Conservation (phyloP, 2,888 invertebrate species). For the Hymenopus coronatus region DNA sequence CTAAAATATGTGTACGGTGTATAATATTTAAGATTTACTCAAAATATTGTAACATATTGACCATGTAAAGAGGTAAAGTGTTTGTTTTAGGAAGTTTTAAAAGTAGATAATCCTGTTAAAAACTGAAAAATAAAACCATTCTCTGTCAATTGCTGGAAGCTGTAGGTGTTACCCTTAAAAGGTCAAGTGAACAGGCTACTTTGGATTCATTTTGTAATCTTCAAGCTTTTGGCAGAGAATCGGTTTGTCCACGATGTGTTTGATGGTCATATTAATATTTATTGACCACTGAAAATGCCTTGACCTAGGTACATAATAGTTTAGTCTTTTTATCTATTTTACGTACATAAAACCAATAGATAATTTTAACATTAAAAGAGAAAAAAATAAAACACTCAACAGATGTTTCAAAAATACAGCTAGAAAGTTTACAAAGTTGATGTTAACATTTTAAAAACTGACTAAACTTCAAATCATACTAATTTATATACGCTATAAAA, state of each 20-base stretch:
- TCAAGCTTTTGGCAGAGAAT: conserved; percentile 36
- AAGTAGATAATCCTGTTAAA: not conserved
- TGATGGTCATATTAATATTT: conserved; percentile 28
- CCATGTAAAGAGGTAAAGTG: conserved; percentile 18
- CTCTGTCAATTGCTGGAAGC: conserved; percentile 67
- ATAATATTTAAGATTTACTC: not conserved
- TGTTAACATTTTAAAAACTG: conserved; percentile 3
- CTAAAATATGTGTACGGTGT: not conserved
- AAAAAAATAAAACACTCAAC: conserved; percentile 7
- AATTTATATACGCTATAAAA: not conserved
- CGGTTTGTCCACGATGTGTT: not conserved
- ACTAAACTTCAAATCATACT: not conserved
- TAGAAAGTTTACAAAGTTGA: conserved; percentile 10
- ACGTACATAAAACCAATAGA: conserved; percentile 22
- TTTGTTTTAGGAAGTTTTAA: not conserved
- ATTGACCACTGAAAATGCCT: conserved; percentile 34
- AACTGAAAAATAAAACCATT: conserved; percentile 52
- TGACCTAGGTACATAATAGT: conserved; percentile 32
- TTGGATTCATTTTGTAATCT: conserved; percentile 26
- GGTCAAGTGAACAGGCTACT: conserved; percentile 15
- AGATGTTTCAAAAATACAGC: conserved; percentile 7
- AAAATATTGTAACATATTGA: not conserved
- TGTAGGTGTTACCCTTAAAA: conserved; percentile 5
- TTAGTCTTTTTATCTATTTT: conserved; percentile 9
- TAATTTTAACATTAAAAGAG: conserved; percentile 1